Conservation (phyloP, 2,797 vertebrate genomes). For the Acanthornis magna region DNA sequence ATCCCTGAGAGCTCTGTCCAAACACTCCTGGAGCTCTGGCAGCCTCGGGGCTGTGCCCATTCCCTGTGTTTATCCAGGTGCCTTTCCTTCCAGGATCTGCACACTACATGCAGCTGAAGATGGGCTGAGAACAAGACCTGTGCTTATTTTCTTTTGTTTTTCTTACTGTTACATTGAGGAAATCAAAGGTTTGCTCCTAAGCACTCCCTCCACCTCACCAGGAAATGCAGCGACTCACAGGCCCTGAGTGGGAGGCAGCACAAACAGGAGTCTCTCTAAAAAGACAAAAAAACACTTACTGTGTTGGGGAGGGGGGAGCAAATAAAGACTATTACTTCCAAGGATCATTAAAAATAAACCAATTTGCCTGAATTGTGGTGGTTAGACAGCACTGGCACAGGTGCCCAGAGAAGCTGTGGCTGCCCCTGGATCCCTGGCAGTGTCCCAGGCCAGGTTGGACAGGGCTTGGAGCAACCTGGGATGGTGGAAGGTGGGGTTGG, state of each 20-base stretch:
- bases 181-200: neutral
- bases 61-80: neutral
- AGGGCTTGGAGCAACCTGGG: neutral
- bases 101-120: neutral
- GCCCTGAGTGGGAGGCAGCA: neutral
- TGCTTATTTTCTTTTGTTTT: neutral
- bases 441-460: fast-evolving
- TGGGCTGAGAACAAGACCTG: neutral
- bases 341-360: neutral
- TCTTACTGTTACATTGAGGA: neutral
- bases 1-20: neutral
- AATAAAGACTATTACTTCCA: neutral
- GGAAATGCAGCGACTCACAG: fast-evolving
- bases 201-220: neutral
- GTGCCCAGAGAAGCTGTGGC: neutral
- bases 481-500: neutral
- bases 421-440: neutral
- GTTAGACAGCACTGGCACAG: neutral
- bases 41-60: neutral
- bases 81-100: neutral
- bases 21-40: neutral
- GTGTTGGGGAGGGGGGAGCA: neutral
- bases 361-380: neutral
- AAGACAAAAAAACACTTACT: neutral
- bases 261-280: neutral